Evolutionary conservation across 2,113 vertebrate genomes (phyloP).

Genomic region (Bufo bufo): DNA sequence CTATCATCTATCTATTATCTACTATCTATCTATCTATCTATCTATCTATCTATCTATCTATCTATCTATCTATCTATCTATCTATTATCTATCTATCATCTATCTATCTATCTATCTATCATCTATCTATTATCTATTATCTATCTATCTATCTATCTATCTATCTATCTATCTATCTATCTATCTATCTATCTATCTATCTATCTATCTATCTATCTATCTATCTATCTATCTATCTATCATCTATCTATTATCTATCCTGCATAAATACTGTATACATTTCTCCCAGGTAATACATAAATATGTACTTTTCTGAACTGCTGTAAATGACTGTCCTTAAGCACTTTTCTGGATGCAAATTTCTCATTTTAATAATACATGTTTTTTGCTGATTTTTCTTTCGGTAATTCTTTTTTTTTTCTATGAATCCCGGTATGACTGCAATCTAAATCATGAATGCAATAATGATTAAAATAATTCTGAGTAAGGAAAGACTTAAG

Average conservation of each 20-base stretch:
- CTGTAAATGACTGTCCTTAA: neutral
- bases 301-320: neutral
- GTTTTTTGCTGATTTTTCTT: conserved; percentile 17
- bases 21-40: neutral
- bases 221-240: neutral
- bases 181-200: neutral
- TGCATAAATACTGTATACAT: neutral
- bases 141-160: conserved; percentile 4
- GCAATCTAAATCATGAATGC: conserved; percentile 51
- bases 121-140: neutral
- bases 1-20: too few species aligned
- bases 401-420: neutral
- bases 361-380: neutral
- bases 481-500: conserved; percentile 51
- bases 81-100: neutral
- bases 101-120: neutral
- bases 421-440: conserved; percentile 37
- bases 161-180: conserved; percentile 22
- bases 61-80: neutral
- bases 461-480: conserved; percentile 58
- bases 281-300: neutral
- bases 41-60: neutral
- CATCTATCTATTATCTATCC: neutral
- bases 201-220: neutral
- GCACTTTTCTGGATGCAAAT: neutral